These are phyloP conservation scores for Meleagris gallopavo DNA, from an alignment of 2,113 vertebrate genomes.

Conservation along the genomic window DNA sequence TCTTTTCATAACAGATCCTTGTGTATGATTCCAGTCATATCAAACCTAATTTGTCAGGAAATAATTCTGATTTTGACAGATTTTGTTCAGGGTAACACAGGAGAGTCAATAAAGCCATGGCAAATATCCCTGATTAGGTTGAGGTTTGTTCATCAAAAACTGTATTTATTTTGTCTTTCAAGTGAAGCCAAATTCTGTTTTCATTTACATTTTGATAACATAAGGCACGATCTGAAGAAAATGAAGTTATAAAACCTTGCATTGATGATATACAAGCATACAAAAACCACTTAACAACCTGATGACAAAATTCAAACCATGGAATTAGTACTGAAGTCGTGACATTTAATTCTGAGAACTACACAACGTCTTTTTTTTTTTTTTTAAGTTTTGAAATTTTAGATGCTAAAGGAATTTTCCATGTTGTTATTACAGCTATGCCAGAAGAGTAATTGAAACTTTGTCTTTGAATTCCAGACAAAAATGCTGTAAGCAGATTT, in stretches of 20 bases:
- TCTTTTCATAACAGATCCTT: not conserved
- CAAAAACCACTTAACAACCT: rapidly evolving
- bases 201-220: not conserved
- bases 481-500: not conserved
- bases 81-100: not conserved
- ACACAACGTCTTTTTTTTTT: not conserved
- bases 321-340: not conserved
- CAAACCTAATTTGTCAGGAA: not conserved
- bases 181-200: not conserved
- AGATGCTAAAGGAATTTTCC: not conserved
- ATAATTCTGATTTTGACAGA: not conserved
- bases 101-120: not conserved
- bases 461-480: not conserved
- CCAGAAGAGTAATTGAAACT: not conserved
- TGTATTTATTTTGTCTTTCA: not conserved
- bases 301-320: not conserved
- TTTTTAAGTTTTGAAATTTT: not conserved
- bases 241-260: rapidly evolving
- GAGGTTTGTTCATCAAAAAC: not conserved
- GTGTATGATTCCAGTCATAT: not conserved
- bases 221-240: not conserved
- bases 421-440: not conserved
- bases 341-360: not conserved
- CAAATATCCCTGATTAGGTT: not conserved
- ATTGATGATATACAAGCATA: not conserved